phyloP scores from a whole-genome alignment of 2,797 vertebrate species.

The Rhinoraja longicauda region DNA sequence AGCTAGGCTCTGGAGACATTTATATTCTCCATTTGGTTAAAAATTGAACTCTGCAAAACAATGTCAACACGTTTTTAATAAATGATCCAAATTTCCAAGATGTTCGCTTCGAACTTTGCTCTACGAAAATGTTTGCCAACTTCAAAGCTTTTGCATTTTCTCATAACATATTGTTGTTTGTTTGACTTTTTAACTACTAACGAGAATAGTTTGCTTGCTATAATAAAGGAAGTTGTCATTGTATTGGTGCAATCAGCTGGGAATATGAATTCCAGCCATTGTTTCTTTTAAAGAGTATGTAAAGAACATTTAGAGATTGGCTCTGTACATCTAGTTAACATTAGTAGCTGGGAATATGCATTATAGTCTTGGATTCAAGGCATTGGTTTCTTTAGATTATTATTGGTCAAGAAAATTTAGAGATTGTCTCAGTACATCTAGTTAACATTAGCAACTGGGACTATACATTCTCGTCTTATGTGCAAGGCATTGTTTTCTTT shows the following conservation, averaged over 20 bases:
- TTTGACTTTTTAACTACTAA: background rate
- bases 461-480: too few species aligned
- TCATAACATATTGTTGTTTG: background rate
- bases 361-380: too few species aligned
- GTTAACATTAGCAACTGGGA: too few species aligned
- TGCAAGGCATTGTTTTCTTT: too few species aligned
- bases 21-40: background rate
- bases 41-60: background rate
- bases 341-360: background rate
- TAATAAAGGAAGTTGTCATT: background rate
- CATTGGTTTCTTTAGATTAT: too few species aligned
- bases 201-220: background rate
- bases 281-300: background rate
- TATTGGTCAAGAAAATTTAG: too few species aligned
- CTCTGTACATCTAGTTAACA: too few species aligned
- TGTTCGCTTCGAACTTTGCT: background rate
- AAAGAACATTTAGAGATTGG: background rate
- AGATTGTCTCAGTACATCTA: too few species aligned
- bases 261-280: background rate
- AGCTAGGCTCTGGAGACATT: background rate
- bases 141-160: background rate
- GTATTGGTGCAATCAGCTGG: background rate
- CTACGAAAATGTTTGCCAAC: background rate
- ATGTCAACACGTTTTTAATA: background rate
- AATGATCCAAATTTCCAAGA: background rate